These are phyloP conservation scores for Strix uralensis DNA, from an alignment of 2,113 vertebrate species.

Conservation along the genomic window DNA sequence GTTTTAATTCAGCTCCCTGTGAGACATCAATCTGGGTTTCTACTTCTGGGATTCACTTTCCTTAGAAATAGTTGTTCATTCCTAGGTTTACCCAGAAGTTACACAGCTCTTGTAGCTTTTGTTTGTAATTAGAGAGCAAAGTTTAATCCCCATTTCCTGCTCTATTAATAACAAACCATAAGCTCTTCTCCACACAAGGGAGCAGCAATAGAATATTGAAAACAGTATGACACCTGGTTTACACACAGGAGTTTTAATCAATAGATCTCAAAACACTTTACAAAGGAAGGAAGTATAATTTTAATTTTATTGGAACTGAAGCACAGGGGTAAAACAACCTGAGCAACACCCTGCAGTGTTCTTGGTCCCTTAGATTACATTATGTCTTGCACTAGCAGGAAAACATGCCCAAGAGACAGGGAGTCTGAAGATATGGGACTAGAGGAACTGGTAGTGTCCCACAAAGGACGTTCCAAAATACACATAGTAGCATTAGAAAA, in stretches of 20 bases:
- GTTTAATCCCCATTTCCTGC: slow-evolving; percentile 43
- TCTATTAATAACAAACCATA: not conserved
- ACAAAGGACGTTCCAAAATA: not conserved
- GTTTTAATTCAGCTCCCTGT: slow-evolving; percentile 11
- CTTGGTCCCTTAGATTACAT: not conserved
- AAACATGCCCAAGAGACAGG: not conserved
- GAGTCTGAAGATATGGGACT: not conserved
- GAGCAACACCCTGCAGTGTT: not conserved
- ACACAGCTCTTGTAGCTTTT: slow-evolving; percentile 19
- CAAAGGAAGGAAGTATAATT: not conserved
- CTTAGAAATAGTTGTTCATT: slow-evolving; percentile 21
- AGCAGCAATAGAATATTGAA: not conserved
- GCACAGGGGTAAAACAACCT: not conserved
- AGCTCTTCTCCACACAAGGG: not conserved
- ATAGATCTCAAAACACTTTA: not conserved
- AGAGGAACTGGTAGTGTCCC: not conserved
- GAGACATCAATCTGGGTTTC: slow-evolving; percentile 44
- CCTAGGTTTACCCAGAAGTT: slow-evolving; percentile 26
- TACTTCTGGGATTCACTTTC: slow-evolving; percentile 9
- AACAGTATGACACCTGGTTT: not conserved
- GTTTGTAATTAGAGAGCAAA: slow-evolving; percentile 45
- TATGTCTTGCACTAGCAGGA: not conserved
- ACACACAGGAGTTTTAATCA: not conserved
- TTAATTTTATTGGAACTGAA: not conserved
- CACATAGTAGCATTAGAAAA: not conserved